phyloP scores from a whole-genome alignment of 53 echinoderm and acorn worm species.

The Patiria pectinifera region DNA sequence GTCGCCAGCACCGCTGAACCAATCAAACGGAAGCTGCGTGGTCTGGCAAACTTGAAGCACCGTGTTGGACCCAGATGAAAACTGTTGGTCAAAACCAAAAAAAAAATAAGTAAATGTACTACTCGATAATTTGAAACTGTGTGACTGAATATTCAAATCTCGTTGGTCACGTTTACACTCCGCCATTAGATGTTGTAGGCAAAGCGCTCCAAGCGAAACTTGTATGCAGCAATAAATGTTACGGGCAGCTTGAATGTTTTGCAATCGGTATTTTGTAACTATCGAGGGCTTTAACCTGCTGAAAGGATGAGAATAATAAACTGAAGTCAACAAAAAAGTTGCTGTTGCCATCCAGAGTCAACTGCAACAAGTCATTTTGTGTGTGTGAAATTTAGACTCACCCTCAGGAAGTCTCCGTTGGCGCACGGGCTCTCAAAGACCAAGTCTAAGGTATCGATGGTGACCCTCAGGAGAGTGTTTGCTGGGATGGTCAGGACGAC shows the following conservation, averaged over 20 bases:
- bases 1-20: background rate
- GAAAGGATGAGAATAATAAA: too few relatives aligned
- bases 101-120: background rate
- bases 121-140: too few relatives aligned
- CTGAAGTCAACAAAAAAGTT: too few relatives aligned
- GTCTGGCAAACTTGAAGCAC: background rate
- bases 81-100: background rate
- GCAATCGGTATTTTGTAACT: too few relatives aligned
- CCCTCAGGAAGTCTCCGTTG: slow-evolving; percentile 11
- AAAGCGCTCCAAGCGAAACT: too few relatives aligned
- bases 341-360: too few relatives aligned
- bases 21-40: background rate
- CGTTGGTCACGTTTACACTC: too few relatives aligned
- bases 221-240: too few relatives aligned
- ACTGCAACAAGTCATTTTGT: background rate
- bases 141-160: too few relatives aligned
- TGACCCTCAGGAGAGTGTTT: background rate
- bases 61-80: background rate
- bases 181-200: too few relatives aligned
- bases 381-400: background rate
- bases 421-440: background rate
- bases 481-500: background rate
- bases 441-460: background rate
- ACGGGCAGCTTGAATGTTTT: too few relatives aligned
- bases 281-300: too few relatives aligned